Base-by-base conservation (phyloP, 2,888 invertebrate species). In the Eilema caniola region DNA sequence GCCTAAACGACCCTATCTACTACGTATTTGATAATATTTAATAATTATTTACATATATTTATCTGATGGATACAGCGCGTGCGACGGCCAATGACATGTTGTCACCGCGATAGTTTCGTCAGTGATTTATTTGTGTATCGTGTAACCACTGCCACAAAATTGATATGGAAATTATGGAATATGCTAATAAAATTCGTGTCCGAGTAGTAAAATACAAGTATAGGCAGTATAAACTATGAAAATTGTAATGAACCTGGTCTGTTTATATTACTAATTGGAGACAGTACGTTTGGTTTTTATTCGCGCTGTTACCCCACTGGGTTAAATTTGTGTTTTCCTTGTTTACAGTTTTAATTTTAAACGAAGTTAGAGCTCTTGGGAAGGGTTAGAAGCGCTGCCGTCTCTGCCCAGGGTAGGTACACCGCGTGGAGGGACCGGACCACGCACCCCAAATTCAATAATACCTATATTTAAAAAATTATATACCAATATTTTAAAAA, bases 31-130 rank as follows among this genome's bases (percentile, higher is more conserved):
- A 94, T 93, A 92, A 93, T 93, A 94, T 94, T 94, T 94, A 91
- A 94, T 94, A 94, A 94, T 94, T 93, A 95, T 94, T 93, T 92
- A 93, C 91, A 90, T 90, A 87, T 87, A 89, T 89, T 90, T 93
- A 95, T 94, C 95, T 89, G 94, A 95, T 94, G 89, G 86, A 88
- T 85, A 83, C 85, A 87, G 85, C 90, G 89, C 91, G 92, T 91
- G 91, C 90, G 86, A 78, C 81, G 82, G 80, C 82, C 78, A 82
- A 78, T 86, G 88, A 85, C 88, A 86, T 87, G 89, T 87, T 87
- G 88, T 88, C 86, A 87, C 87, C 85, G 84, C 83, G 78, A 85
- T 83, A 83, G 82, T 86, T 88, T 85, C 77, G 80, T 83, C 76
- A 82, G 77, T 87, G 86, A 90, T 91, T 91, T 90, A 89, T 89